These are phyloP conservation scores for Polypterus bichir DNA, from an alignment of 2,113 vertebrate genomes.

Conservation along the genomic window DNA sequence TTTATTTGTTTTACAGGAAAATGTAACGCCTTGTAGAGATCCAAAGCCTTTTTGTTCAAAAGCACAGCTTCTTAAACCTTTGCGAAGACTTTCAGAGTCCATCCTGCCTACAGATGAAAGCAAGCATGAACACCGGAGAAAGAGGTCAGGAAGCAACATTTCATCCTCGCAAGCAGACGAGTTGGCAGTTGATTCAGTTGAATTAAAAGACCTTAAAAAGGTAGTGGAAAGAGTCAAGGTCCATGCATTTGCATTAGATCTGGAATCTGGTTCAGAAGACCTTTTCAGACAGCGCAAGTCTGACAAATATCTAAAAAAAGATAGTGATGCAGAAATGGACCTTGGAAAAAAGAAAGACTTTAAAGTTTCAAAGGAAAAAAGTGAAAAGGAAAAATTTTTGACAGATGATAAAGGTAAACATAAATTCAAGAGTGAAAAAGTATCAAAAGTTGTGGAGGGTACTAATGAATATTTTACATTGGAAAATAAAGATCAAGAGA, in stretches of 20 bases:
- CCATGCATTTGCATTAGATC: conserved; percentile 53
- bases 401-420: conserved; percentile 67
- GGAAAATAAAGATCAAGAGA: conserved; percentile 51
- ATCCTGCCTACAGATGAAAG: conserved; percentile 55
- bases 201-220: conserved; percentile 53
- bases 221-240: conserved; percentile 50
- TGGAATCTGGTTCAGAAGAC: conserved; percentile 64
- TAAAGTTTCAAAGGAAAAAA: conserved; percentile 59
- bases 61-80: conserved; percentile 43
- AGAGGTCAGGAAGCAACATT: conserved; percentile 32
- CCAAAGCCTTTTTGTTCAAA: conserved; percentile 44
- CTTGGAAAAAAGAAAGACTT: conserved; percentile 46
- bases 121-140: conserved; percentile 52
- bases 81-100: conserved; percentile 56
- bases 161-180: conserved; percentile 50
- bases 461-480: conserved; percentile 41
- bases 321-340: conserved; percentile 42
- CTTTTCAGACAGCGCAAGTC: conserved; percentile 66
- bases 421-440: conserved; percentile 59
- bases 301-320: conserved; percentile 66
- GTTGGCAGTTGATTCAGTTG: conserved; percentile 33
- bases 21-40: conserved; percentile 46
- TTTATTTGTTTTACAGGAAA: conserved; percentile 31
- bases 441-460: conserved; percentile 42
- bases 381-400: conserved; percentile 61